Conservation (phyloP, 1,140 invertebrate genomes). For the Colletes latitarsis region DNA sequence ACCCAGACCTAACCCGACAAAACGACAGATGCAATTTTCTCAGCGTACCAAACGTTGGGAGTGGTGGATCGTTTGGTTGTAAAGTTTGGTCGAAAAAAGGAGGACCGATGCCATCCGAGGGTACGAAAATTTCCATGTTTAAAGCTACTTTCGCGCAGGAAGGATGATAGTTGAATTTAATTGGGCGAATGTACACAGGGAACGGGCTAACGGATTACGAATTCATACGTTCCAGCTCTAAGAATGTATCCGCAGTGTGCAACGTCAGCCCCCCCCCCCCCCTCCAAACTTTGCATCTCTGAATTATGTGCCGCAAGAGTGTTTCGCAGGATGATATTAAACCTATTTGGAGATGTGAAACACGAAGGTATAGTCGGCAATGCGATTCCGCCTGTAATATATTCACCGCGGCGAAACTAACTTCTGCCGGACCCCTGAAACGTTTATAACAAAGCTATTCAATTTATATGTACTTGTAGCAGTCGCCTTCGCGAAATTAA, state of each 20-base stretch:
- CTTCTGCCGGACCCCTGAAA: slow-evolving; percentile 30
- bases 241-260: slow-evolving; percentile 2
- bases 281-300: slow-evolving; percentile 1
- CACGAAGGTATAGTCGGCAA: slow-evolving; percentile 14
- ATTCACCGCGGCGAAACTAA: slow-evolving; percentile 31
- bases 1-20: too few relatives aligned
- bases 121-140: too few relatives aligned
- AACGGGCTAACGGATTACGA: not conserved
- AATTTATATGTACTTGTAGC: slow-evolving; percentile 12
- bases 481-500: slow-evolving; percentile 12
- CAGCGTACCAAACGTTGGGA: too few relatives aligned
- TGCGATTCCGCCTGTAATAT: slow-evolving; percentile 18
- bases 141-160: too few relatives aligned
- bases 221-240: not conserved
- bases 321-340: slow-evolving; percentile 20
- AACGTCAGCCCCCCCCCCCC: not conserved
- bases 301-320: slow-evolving; percentile 18
- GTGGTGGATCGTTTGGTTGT: too few relatives aligned
- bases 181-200: not conserved
- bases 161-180: not conserved
- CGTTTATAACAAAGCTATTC: slow-evolving; percentile 35
- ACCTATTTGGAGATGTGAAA: slow-evolving; percentile 24
- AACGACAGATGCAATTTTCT: too few relatives aligned
- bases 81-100: too few relatives aligned
- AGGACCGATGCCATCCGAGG: too few relatives aligned